phyloP scores from a whole-genome alignment of 2,113 vertebrate genomes.

The Lophochroa leadbeateri region DNA sequence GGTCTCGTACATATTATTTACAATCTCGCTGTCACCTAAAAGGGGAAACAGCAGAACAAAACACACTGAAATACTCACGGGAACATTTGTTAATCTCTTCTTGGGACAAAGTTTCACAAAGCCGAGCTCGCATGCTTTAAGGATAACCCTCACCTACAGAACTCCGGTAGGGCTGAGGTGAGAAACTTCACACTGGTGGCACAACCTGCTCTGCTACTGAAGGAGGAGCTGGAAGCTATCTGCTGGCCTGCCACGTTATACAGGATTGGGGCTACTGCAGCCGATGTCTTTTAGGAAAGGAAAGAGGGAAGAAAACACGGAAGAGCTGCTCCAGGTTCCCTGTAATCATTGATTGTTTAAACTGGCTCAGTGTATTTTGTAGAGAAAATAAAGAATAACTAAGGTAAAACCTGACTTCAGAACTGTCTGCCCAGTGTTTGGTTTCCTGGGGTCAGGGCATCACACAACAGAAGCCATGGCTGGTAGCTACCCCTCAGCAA shows the following conservation, averaged over 20 bases:
- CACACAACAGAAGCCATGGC: neutral
- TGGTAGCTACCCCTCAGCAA: neutral
- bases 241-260: rapidly evolving
- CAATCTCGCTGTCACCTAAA: slow-evolving; percentile 93
- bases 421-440: neutral
- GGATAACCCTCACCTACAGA: neutral
- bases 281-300: neutral
- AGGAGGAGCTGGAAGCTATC: neutral
- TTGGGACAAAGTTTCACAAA: neutral
- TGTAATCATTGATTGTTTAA: neutral
- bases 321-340: neutral
- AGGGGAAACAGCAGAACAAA: slow-evolving; percentile 64
- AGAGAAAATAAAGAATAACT: neutral
- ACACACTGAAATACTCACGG: slow-evolving; percentile 60
- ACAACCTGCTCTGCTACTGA: rapidly evolving
- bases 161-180: neutral
- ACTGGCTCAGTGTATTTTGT: neutral
- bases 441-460: neutral
- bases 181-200: neutral
- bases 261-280: neutral
- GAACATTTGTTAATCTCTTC: slow-evolving; percentile 35
- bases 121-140: neutral
- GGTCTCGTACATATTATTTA: slow-evolving; percentile 92
- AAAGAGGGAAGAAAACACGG: neutral
- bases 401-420: neutral